These are phyloP conservation scores for Oligia latruncula DNA, from an alignment of 2,888 invertebrate species.

Conservation along the genomic window DNA sequence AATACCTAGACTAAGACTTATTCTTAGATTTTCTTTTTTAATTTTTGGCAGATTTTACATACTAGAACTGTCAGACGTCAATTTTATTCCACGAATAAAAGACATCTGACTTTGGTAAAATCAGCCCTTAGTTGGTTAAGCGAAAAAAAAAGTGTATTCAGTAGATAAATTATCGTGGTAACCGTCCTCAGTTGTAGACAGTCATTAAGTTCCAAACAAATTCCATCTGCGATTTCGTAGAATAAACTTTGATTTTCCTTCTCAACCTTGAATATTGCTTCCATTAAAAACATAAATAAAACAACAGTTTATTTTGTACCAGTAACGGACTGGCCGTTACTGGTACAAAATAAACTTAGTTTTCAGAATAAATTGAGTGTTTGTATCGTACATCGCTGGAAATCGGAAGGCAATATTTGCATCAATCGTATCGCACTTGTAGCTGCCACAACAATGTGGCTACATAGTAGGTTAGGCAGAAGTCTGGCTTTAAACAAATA, in stretches of 20 bases:
- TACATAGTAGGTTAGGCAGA: conserved; percentile 14
- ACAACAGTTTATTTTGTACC: not conserved
- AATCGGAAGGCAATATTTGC: conserved; percentile 51
- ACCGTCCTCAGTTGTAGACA: not conserved
- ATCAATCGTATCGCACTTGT: conserved; percentile 54
- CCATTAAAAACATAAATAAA: not conserved
- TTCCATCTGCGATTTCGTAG: not conserved
- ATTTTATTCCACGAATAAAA: no score
- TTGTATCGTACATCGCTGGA: conserved; percentile 9
- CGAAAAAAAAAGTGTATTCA: not conserved
- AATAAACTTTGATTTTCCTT: not conserved
- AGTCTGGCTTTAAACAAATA: conserved; percentile 3
- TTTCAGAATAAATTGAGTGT: conserved; percentile 21
- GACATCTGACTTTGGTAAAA: no score
- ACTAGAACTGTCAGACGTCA: no score
- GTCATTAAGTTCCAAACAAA: not conserved
- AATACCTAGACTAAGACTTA: no score
- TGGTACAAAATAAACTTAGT: conserved; percentile 40
- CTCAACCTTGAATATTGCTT: not conserved
- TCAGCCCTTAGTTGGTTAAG: not conserved
- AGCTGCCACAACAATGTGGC: conserved; percentile 33
- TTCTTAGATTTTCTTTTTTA: accelerated
- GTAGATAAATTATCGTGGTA: not conserved
- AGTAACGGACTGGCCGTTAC: not conserved
- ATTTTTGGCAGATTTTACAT: no score